Percentiles rank a stretch among this genome's conserved stretches.
phyloP scores from a whole-genome alignment of 2,888 invertebrate genomes.

The Rhagonycha fulva region DNA sequence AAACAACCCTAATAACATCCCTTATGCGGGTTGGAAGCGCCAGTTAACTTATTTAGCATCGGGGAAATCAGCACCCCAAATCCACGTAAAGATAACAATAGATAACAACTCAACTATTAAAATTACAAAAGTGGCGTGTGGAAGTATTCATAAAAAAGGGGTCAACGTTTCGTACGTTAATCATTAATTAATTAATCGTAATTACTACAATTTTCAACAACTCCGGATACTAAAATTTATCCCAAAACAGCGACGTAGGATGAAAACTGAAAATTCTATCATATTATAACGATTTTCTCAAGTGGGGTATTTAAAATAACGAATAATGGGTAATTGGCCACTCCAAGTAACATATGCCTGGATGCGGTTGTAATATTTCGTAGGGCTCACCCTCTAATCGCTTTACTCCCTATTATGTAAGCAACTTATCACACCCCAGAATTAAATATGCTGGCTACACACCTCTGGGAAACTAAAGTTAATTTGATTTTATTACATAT shows the following conservation, averaged over 20 bases:
- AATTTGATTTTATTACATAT: slow-evolving; percentile 1
- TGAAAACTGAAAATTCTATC: background rate
- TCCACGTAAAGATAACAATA: slow-evolving; percentile 2
- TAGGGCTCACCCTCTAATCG: slow-evolving; percentile 32
- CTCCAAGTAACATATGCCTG: slow-evolving; percentile 42
- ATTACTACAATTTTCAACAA: background rate
- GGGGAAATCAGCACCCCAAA: slow-evolving; percentile 19
- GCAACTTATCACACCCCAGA: slow-evolving; percentile 41
- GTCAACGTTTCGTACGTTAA: slow-evolving; percentile 4
- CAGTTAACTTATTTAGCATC: slow-evolving; percentile 10
- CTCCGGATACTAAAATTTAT: background rate
- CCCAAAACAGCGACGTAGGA: background rate
- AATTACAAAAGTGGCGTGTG: slow-evolving; percentile 5
- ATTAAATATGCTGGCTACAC: background rate
- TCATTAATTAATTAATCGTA: slow-evolving; percentile 5
- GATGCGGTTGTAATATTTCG: slow-evolving; percentile 39
- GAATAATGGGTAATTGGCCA: slow-evolving; percentile 40
- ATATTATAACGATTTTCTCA: slow-evolving; percentile 40
- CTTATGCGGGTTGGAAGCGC: slow-evolving; percentile 35
- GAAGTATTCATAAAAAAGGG: background rate
- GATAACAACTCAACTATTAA: slow-evolving; percentile 5
- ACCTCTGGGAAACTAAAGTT: slow-evolving; percentile 28
- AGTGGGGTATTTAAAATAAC: slow-evolving; percentile 37
- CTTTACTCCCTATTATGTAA: background rate
- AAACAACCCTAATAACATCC: slow-evolving; percentile 34